A percentile compares a stretch with the other conserved stretches of the same genome.
phyloP scores from a whole-genome alignment of 2,888 invertebrate genomes.

The Callyntrura sp. region DNA sequence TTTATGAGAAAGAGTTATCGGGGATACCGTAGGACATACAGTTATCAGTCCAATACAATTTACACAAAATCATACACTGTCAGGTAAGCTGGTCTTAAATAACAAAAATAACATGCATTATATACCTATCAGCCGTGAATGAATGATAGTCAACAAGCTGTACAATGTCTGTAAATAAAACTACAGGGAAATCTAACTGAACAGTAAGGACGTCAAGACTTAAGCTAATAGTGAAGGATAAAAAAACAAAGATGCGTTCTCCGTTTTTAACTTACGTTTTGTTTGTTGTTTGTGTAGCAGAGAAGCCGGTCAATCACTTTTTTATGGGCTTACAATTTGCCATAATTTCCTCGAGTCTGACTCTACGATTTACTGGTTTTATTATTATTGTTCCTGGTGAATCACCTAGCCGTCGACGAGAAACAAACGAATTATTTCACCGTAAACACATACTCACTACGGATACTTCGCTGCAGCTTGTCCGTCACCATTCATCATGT shows the following conservation, averaged over 20 bases:
- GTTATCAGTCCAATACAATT: too few relatives aligned
- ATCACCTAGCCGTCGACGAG: neutral
- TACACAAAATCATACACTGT: too few relatives aligned
- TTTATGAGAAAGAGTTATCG: too few relatives aligned
- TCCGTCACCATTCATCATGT: conserved; percentile 5
- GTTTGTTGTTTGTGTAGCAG: conserved; percentile 26
- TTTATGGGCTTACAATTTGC: conserved; percentile 35
- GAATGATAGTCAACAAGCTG: neutral
- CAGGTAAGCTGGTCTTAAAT: neutral
- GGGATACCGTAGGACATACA: too few relatives aligned
- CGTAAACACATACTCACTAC: conserved; percentile 3
- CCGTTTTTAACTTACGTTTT: conserved; percentile 40
- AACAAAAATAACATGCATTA: neutral
- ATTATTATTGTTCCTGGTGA: conserved; percentile 12
- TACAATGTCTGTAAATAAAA: too few relatives aligned
- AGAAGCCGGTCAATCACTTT: conserved; percentile 61
- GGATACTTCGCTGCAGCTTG: neutral
- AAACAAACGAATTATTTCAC: conserved; percentile 11
- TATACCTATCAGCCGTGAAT: too few relatives aligned
- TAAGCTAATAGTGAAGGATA: neutral
- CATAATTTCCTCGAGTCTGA: neutral
- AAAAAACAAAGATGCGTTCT: conserved; percentile 19
- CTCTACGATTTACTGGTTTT: neutral
- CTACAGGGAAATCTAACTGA: conserved; percentile 3
- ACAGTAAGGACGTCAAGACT: neutral